Evolutionary conservation across 2,113 vertebrate species (phyloP), one percentile per base, ranked within the genome.

Genomic region (Hirundichthys speculiger): DNA sequence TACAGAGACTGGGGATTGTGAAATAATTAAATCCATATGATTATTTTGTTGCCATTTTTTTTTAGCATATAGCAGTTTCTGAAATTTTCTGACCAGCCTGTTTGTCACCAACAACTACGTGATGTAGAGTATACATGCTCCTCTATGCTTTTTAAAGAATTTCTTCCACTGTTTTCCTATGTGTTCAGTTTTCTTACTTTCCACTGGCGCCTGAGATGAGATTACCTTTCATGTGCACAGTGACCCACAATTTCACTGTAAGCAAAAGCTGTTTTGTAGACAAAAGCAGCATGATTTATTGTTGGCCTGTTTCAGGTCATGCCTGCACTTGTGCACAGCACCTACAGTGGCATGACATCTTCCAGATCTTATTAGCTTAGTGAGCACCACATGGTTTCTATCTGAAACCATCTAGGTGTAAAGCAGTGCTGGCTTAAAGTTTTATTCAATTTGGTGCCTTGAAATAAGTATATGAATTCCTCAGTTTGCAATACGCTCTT

Each of bases 261-360:
- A 64, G 61, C 55, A 69, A 61, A 69, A 24, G 19, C 13, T 55
- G 43, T 53, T 43, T 22, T 70, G 38, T 45, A 25, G 27, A 66
- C 64, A 84, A 58, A 21, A 38, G 55, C 45, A 60, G 41, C 50
- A 52, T 20, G 40, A 61, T 63, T 54, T 55, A 47, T 22, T 56
- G 38, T 40, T 62, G 42, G 20, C 21, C 20, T 40, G 52, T 20
- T 34, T 46, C 14, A 30, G 34, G 10, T 56, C 57, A 24, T 50
- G 63, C 30, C 47, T 54, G 18, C 41, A 53, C 1, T 3, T 2
- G 7, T 20, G 10, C 25, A 48, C 9, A 54, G 22, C 16, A 27
- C 16, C 1, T 3, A 45, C 16, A 7, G 6, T 18, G 9, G 42
- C 25, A 54, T 5, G 34, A 15, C 19, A 21, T 38, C 56, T 34